These are phyloP conservation scores for Pseudobourletiella spinata DNA, from an alignment of 1,140 invertebrate species.

Conservation along the genomic window DNA sequence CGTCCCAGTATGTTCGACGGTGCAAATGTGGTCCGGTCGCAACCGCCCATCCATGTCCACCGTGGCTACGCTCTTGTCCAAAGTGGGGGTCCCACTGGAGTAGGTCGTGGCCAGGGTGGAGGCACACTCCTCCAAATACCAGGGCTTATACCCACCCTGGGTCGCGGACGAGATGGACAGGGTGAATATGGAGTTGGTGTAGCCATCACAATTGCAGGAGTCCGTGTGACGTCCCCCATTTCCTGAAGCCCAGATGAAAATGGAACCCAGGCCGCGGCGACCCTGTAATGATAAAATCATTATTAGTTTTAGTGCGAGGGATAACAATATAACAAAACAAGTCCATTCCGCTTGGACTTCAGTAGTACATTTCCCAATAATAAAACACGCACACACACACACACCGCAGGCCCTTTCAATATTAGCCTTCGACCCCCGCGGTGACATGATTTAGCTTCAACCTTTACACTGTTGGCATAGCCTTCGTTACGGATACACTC, in stretches of 20 bases:
- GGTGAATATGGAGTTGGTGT: slow-evolving; percentile 97
- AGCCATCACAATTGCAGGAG: slow-evolving; percentile 98
- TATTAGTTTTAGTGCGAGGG: too few species aligned
- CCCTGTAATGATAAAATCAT: too few species aligned
- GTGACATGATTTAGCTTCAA: too few species aligned
- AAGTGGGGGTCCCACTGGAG: slow-evolving; percentile 86
- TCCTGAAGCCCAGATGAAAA: slow-evolving; percentile 98
- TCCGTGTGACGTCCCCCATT: slow-evolving; percentile 94
- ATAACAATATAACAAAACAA: too few species aligned
- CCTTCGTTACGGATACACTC: too few species aligned
- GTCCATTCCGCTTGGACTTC: too few species aligned
- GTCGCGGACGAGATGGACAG: slow-evolving; percentile 94
- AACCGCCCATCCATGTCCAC: slow-evolving; percentile 88
- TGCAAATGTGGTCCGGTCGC: slow-evolving; percentile 61
- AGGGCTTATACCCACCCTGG: slow-evolving; percentile 81
- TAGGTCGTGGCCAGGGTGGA: slow-evolving; percentile 94
- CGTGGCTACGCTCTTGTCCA: slow-evolving; percentile 87
- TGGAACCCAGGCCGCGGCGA: slow-evolving; percentile 89
- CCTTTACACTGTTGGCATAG: too few species aligned
- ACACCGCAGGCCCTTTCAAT: too few species aligned
- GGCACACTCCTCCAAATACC: slow-evolving; percentile 97
- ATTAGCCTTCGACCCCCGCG: too few species aligned
- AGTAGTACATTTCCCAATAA: too few species aligned
- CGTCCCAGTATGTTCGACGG: slow-evolving; percentile 68
- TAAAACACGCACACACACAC: too few species aligned